A percentile compares a stretch with the other conserved stretches of the same genome.
Evolutionary conservation across 2,888 invertebrate genomes (phyloP).

Genomic region (Noctua janthina): DNA sequence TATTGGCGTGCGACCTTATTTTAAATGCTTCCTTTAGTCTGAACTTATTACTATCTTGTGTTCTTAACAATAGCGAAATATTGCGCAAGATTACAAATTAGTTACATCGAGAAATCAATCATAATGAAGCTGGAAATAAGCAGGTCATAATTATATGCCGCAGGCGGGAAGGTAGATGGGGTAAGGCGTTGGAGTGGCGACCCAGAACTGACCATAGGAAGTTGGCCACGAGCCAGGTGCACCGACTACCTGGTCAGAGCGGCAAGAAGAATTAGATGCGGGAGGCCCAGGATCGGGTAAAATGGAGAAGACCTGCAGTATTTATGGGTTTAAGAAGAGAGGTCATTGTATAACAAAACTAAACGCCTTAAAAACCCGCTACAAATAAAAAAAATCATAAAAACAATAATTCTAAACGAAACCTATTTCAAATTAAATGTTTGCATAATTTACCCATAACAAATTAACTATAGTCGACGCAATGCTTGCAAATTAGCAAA

Average conservation of each 20-base stretch:
- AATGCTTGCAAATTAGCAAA: not conserved
- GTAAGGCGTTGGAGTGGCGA: not conserved
- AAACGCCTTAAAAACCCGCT: not conserved
- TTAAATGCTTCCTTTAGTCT: slow-evolving; percentile 19
- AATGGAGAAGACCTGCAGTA: not conserved
- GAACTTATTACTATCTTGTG: not conserved
- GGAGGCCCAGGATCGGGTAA: not conserved
- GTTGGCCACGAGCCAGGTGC: not conserved
- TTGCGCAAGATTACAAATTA: not conserved
- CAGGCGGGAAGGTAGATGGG: not conserved
- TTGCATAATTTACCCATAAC: not conserved
- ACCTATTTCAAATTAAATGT: not conserved
- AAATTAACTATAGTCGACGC: slow-evolving; percentile 5
- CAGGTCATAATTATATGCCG: not conserved
- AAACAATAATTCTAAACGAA: slow-evolving; percentile 1
- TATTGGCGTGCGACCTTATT: slow-evolving; percentile 40
- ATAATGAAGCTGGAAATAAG: not conserved
- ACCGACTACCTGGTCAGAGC: not conserved
- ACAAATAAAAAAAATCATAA: not conserved
- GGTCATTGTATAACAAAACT: not conserved
- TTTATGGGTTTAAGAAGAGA: not conserved
- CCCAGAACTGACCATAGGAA: not conserved
- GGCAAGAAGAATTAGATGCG: not conserved
- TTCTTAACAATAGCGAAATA: not conserved
- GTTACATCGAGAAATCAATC: not conserved